A percentile compares a stretch with the other conserved stretches of the same genome.
Evolutionary conservation across 2,888 invertebrate genomes (phyloP).

Genomic region (Lepidocyrtinus sp.): DNA sequence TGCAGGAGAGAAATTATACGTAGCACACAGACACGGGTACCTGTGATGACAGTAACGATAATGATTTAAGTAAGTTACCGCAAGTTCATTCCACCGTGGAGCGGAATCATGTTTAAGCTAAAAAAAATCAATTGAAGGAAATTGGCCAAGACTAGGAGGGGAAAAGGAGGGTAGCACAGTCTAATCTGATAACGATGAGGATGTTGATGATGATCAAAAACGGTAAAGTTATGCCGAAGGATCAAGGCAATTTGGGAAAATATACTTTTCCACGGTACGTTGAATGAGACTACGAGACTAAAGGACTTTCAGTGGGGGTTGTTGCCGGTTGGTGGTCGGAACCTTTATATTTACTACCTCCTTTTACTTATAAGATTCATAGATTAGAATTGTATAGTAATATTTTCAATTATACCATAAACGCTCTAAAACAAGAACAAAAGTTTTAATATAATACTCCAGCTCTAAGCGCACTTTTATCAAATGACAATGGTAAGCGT

Average conservation of each 20-base stretch:
- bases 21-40: constrained; percentile 22
- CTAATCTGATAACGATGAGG: constrained; percentile 22
- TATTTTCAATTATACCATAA: too few species aligned
- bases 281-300: constrained; percentile 23
- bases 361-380: too few species aligned
- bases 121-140: constrained; percentile 55
- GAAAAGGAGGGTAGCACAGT: constrained; percentile 10
- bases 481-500: too few species aligned
- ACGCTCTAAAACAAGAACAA: too few species aligned
- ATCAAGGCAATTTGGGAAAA: constrained; percentile 1
- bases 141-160: constrained; percentile 35
- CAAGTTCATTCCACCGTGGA: constrained; percentile 34
- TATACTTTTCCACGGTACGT: neutral
- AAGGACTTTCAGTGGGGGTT: constrained; percentile 25
- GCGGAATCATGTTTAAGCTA: neutral
- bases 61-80: constrained; percentile 59
- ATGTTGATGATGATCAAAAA: constrained; percentile 22
- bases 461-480: too few species aligned
- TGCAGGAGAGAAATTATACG: constrained; percentile 27
- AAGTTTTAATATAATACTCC: too few species aligned
- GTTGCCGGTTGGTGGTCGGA: too few species aligned
- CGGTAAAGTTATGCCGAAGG: neutral
- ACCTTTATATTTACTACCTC: too few species aligned
- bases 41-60: constrained; percentile 36
- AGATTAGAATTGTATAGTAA: too few species aligned